These are phyloP conservation scores for Oeneis ivallda DNA, from an alignment of 2,888 invertebrate species.

Conservation along the genomic window DNA sequence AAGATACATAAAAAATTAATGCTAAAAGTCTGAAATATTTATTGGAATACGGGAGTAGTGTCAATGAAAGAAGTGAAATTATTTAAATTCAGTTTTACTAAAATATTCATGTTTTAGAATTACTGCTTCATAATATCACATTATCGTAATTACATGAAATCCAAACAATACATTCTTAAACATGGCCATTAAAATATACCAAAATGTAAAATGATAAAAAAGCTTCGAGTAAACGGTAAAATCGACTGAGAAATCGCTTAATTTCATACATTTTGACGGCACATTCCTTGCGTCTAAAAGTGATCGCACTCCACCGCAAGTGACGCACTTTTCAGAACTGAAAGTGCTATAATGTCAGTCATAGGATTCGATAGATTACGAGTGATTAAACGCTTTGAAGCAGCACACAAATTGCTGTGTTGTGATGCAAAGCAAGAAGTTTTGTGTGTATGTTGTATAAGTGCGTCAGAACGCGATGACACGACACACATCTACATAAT, in stretches of 20 bases:
- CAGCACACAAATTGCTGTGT: neutral
- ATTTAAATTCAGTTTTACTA: constrained; percentile 75
- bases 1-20: no score
- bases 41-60: constrained; percentile 4
- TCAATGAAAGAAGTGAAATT: constrained; percentile 42
- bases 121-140: constrained; percentile 57
- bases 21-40: neutral
- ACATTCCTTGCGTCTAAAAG: constrained; percentile 48
- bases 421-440: no score
- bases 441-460: no score
- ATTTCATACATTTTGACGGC: constrained; percentile 58
- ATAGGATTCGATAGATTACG: neutral
- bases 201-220: constrained; percentile 69
- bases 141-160: constrained; percentile 37
- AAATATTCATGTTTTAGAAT: constrained; percentile 74
- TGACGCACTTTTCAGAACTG: neutral
- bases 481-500: no score
- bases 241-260: constrained; percentile 53
- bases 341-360: neutral
- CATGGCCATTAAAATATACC: constrained; percentile 60
- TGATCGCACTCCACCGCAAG: neutral
- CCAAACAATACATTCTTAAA: constrained; percentile 54
- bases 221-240: constrained; percentile 56
- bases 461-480: no score
- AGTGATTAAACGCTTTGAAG: no score